These are phyloP conservation scores for Neotoma lepida DNA, from an alignment of 2,113 vertebrate genomes.

Conservation along the genomic window DNA sequence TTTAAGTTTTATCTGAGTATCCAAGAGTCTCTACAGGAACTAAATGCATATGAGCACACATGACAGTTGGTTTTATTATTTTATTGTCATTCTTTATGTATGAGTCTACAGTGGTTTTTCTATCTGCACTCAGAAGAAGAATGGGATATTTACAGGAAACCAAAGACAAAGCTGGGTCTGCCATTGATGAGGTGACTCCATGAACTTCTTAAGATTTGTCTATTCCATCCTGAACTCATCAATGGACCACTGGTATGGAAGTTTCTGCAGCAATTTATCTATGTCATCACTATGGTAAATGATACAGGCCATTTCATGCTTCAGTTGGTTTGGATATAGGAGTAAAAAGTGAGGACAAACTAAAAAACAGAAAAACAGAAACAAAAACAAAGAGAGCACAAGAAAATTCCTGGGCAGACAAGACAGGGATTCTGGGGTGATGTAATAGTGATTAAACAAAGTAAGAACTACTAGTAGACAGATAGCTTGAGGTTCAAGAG, in stretches of 20 bases:
- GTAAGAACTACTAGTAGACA: not conserved
- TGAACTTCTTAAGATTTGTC: slow-evolving; percentile 6
- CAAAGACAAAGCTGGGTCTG: not conserved
- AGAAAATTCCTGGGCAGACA: not conserved
- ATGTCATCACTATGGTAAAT: not conserved
- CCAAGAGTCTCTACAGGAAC: not conserved
- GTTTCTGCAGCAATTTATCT: slow-evolving; percentile 11
- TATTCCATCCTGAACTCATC: not conserved
- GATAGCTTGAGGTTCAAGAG: not conserved
- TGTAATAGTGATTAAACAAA: not conserved
- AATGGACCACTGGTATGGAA: not conserved
- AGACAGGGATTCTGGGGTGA: not conserved
- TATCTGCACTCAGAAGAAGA: not conserved
- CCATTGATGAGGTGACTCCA: not conserved
- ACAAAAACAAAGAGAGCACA: not conserved
- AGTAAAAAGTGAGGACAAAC: slow-evolving; percentile 5
- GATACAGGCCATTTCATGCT: not conserved
- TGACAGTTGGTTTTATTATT: not conserved
- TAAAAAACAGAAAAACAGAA: not conserved
- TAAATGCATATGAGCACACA: not conserved
- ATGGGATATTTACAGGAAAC: not conserved
- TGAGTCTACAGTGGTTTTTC: not conserved
- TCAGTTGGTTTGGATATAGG: not conserved
- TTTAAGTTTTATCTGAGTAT: slow-evolving; percentile 3
- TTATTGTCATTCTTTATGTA: not conserved